phyloP scores from a whole-genome alignment of 2,888 invertebrate species.

The Trilocha varians region DNA sequence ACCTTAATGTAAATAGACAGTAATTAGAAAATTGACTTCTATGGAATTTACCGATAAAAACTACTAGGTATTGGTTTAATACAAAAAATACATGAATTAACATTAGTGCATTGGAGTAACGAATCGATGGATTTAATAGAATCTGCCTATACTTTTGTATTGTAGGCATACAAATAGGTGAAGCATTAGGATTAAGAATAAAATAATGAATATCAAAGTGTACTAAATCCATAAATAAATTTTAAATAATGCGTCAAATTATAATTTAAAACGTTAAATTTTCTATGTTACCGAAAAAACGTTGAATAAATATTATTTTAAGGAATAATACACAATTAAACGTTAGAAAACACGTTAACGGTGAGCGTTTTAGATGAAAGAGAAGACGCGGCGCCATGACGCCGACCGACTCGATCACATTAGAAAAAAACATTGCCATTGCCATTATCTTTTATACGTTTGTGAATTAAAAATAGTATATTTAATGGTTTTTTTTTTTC shows the following conservation, averaged over 20 bases:
- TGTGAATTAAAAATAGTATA: slow-evolving; percentile 8
- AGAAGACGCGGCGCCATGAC: slow-evolving; percentile 2
- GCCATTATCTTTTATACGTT: slow-evolving; percentile 9
- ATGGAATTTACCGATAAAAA: no score
- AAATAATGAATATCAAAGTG: no score
- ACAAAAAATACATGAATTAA: no score
- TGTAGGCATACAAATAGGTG: no score
- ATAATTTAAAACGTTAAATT: neutral
- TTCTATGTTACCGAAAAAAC: neutral
- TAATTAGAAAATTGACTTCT: no score
- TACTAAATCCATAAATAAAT: no score
- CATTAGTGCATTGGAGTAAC: no score
- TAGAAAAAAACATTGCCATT: slow-evolving; percentile 9
- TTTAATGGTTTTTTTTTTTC: neutral
- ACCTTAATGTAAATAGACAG: no score
- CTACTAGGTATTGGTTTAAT: no score
- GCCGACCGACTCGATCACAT: slow-evolving; percentile 8
- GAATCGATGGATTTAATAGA: no score
- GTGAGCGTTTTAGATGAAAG: neutral
- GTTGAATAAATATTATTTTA: neutral
- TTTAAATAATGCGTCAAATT: neutral
- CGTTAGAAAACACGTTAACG: neutral
- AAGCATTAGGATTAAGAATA: no score
- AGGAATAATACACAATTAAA: neutral
- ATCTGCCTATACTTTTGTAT: no score